These are phyloP conservation scores for Staurois parvus DNA, from an alignment of 2,797 vertebrate genomes.

Conservation along the genomic window DNA sequence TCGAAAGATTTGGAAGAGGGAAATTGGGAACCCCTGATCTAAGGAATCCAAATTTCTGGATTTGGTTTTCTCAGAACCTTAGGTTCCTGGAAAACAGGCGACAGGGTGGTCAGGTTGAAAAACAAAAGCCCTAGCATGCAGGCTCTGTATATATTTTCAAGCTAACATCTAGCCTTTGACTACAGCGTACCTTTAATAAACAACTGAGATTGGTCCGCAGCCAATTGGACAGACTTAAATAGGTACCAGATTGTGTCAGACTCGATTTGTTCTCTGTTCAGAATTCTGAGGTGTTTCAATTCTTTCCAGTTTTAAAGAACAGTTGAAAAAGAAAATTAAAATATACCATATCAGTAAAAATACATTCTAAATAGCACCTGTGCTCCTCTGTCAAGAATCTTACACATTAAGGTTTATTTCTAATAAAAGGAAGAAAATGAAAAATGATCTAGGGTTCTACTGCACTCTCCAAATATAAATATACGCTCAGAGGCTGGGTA, in stretches of 20 bases:
- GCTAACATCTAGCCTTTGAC: neutral
- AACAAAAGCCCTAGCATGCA: neutral
- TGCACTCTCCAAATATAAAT: slow-evolving; percentile 61
- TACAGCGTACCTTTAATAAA: slow-evolving; percentile 18
- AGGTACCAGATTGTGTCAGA: slow-evolving; percentile 21
- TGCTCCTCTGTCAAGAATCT: slow-evolving; percentile 41
- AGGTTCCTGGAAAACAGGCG: neutral
- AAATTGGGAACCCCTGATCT: neutral
- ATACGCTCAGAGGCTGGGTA: slow-evolving; percentile 42
- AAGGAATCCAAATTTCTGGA: neutral
- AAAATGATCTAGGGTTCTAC: slow-evolving; percentile 58
- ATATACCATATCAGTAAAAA: slow-evolving; percentile 35
- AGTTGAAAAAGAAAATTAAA: neutral
- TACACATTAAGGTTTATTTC: slow-evolving; percentile 50
- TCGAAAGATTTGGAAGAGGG: neutral
- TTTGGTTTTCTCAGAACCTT: neutral
- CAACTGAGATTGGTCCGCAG: slow-evolving; percentile 6
- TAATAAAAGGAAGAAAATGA: slow-evolving; percentile 55
- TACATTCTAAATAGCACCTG: slow-evolving; percentile 49
- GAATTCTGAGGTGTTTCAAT: slow-evolving; percentile 32
- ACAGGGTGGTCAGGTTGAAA: neutral
- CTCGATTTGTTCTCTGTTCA: neutral
- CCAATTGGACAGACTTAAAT: slow-evolving; percentile 9
- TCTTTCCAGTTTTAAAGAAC: slow-evolving; percentile 23
- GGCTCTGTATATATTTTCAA: neutral